Evolutionary conservation across 2,113 vertebrate genomes (phyloP), one percentile per base, ranked within the genome.

Genomic region (Gallinago jamesoni): DNA sequence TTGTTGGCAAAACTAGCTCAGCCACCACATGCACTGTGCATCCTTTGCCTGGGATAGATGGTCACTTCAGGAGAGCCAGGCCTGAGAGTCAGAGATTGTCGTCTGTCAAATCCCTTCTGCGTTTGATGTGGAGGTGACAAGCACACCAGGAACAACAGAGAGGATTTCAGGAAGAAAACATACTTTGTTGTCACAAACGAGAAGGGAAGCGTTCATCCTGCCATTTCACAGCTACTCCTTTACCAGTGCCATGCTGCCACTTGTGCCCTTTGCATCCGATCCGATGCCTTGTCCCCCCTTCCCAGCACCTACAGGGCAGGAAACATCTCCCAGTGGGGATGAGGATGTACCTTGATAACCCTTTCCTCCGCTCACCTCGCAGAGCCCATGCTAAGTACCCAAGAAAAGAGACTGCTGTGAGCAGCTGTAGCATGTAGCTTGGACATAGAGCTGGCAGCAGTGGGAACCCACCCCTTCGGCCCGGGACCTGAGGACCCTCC

Each of bases 81-180:
- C 35, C 69, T 7, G 15, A 45, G 6, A 35, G 31, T 17, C 68
- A 15, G 43, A 62, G 33, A 23, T 21, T 5, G 12, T 66, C 22
- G 12, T 16, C 57, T 53, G 31, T 20, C 47, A 81, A 37, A 70
- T 30, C 31, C 45, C 39, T 56, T 21, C 27, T 23, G 57, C 30
- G 9, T 25, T 66, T 70, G 27, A 20, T 23, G 35, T 30, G 50
- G 28, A 41, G 16, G 21, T 50, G 15, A 9, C 28, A 72, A 76
- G 17, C 22, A 31, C 0, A 2, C n/a, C 28, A 22, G 3, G 1
- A 75, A 24, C 1, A 2, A 27, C 22, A n/a, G 28, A 63, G 11
- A 57, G 52, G 35, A 53, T 41, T 53, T 80, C 28, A 48, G 27
- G 11, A 66, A 50, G n/a, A 53, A 66, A 53, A 24, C 11, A 57